A percentile compares a stretch with the other conserved stretches of the same genome.
Evolutionary conservation across 1,140 invertebrate genomes (phyloP).

Genomic region (Anagrus nilaparvatae): DNA sequence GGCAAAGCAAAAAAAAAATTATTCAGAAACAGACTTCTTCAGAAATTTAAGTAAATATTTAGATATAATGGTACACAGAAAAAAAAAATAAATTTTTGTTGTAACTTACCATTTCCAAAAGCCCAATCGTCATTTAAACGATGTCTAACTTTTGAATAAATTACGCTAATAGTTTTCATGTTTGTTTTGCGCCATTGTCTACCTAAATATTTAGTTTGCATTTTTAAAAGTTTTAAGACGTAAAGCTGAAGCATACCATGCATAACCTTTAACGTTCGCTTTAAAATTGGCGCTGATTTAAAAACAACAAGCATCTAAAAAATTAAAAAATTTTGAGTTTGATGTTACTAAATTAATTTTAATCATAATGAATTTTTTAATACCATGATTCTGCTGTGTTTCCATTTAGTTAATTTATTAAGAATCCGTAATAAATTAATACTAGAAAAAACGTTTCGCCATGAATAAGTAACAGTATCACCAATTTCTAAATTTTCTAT

Average conservation of each 20-base stretch:
- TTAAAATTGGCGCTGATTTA: constrained; percentile 97
- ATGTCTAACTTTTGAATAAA: constrained; percentile 94
- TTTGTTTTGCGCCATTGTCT: constrained; percentile 98
- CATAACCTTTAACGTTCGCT: constrained; percentile 87
- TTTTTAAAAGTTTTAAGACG: constrained; percentile 94
- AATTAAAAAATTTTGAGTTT: constrained; percentile 14
- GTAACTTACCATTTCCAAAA: constrained; percentile 78
- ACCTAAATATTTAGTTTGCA: constrained; percentile 99
- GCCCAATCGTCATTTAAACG: constrained; percentile 99
- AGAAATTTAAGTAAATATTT: no score
- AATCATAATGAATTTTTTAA: constrained; percentile 9
- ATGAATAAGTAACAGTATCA: constrained; percentile 80
- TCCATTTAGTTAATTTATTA: constrained; percentile 99
- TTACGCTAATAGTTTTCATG: constrained; percentile 99
- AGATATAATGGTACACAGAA: no score
- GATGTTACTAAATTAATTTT: constrained; percentile 5
- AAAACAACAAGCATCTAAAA: constrained; percentile 94
- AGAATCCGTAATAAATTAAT: constrained; percentile 94
- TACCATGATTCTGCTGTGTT: constrained; percentile 97
- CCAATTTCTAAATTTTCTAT: constrained; percentile 87
- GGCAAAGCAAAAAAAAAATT: no score
- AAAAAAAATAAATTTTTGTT: no score
- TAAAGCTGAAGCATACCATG: constrained; percentile 98
- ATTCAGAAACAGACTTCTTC: no score
- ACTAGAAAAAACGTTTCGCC: constrained; percentile 97